Base-by-base conservation (phyloP, 2,113 vertebrate genomes). In the Ameiurus melas region DNA sequence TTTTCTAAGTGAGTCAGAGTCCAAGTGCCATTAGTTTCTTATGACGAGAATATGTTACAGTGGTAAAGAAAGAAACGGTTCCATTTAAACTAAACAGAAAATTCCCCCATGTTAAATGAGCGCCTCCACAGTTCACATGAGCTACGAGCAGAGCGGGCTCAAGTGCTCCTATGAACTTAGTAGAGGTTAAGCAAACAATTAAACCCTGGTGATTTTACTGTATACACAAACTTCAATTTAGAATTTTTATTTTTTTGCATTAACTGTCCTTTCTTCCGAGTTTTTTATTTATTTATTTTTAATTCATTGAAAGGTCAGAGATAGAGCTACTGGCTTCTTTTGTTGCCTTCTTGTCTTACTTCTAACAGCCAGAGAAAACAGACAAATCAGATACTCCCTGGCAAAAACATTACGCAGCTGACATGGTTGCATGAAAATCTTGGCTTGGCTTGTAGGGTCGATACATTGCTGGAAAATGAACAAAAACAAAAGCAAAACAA, bases 401-500 rank as follows among this genome's bases (percentile, higher is more conserved):
- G 84, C 89, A 70, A 84, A 90, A 89, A 91, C 85, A 89, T 77
- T 27, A 47, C 64, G 20, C 84, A 89, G 75, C 60, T 83, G 36
- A 89, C 88, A 88, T 89, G 5, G 78, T 78, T 86, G 84, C 83
- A 71, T 19, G 30, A 55, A 83, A 90, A 84, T 66, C 30, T 88
- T 81, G 70, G 70, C 84, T 84, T 30, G 57, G 33, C 78, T 88
- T 53, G 84, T 83, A 77, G 39, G 43, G 70, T 91, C 86, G 47
- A 66, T 36, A 82, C 36, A 81, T 85, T 84, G 89, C 51, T 89
- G 88, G 91, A 88, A 39, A 85, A 73, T 80, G 78, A 53, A 12
- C 68, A 79, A 89, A 91, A 92, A 89, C 51, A 89, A 91, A 90
- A 90, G 86, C 64, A 91, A 92, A 92, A 91, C 88, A 92, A 90